Percentiles rank a stretch among this genome's conserved stretches.
These are phyloP conservation scores for Crotalus helleri DNA, from an alignment of 2,113 vertebrate genomes.

Conservation along the genomic window DNA sequence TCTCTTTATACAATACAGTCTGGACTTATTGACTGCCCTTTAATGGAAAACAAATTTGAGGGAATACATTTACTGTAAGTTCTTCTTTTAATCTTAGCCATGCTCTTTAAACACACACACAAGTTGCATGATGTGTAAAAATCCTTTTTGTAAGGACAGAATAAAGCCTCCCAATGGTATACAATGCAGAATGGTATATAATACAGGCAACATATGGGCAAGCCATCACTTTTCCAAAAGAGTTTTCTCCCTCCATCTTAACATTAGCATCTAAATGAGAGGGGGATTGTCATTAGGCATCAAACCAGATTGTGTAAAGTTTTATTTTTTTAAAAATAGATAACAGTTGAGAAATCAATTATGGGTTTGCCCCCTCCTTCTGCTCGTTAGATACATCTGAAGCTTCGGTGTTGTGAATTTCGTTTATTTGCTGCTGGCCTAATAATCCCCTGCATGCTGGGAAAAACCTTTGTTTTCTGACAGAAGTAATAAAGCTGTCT, in stretches of 20 bases:
- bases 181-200: neutral
- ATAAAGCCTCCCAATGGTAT: neutral
- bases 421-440: slow-evolving; percentile 73
- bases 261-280: slow-evolving; percentile 33
- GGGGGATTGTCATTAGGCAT: neutral
- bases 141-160: neutral
- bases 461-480: slow-evolving; percentile 78
- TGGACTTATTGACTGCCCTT: neutral
- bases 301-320: slow-evolving; percentile 27
- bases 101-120: neutral
- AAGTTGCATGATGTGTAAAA: neutral
- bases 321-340: slow-evolving; percentile 31
- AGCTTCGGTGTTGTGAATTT: slow-evolving; percentile 61
- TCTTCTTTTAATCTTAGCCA: neutral
- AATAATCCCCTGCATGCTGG: slow-evolving; percentile 73
- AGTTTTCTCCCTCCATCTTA: neutral
- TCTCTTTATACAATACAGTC: too few relatives aligned
- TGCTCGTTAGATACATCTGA: slow-evolving; percentile 63
- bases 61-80: neutral
- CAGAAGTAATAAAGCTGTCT: slow-evolving; percentile 81
- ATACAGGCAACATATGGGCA: neutral
- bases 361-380: slow-evolving; percentile 26
- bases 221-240: slow-evolving; percentile 7
- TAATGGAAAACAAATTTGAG: neutral
- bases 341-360: slow-evolving; percentile 69